Evolutionary conservation across 1,140 invertebrate species (phyloP).

Genomic region (Megathymus violae): DNA sequence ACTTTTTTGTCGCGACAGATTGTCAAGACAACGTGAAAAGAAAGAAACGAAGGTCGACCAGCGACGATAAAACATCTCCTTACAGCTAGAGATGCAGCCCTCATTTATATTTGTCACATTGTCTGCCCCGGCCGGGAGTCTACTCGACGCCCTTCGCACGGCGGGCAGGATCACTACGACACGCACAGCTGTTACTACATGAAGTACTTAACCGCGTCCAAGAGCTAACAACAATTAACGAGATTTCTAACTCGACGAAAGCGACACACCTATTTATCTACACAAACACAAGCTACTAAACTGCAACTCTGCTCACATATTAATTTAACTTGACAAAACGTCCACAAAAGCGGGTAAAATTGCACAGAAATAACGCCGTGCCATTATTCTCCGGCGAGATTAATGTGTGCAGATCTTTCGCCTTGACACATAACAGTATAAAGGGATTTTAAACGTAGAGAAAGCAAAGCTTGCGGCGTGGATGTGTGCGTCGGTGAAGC

Average conservation of each 20-base stretch:
- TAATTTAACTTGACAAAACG: slow-evolving; percentile 33
- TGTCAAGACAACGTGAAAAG: too few relatives aligned
- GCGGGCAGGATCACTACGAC: too few relatives aligned
- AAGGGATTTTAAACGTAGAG: slow-evolving; percentile 23
- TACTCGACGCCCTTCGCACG: too few relatives aligned
- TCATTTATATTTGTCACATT: too few relatives aligned
- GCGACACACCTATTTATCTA: background rate
- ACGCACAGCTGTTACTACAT: too few relatives aligned
- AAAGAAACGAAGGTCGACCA: too few relatives aligned
- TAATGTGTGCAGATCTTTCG: slow-evolving; percentile 31
- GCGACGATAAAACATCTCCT: too few relatives aligned
- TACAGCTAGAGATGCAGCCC: too few relatives aligned
- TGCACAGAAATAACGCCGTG: slow-evolving; percentile 18
- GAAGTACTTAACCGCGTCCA: background rate
- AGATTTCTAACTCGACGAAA: background rate
- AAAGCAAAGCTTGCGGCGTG: slow-evolving; percentile 2
- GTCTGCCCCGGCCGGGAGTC: too few relatives aligned
- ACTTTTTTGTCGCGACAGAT: too few relatives aligned
- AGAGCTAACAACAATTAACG: background rate
- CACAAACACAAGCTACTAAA: slow-evolving; percentile 5
- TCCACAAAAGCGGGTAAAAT: slow-evolving; percentile 33
- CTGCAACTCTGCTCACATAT: slow-evolving; percentile 24
- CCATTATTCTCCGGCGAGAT: slow-evolving; percentile 31
- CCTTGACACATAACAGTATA: slow-evolving; percentile 21
- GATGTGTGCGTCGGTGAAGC: background rate